These are phyloP conservation scores for Cephalophus harveyi DNA, from an alignment of 2,113 vertebrate species.

Conservation along the genomic window DNA sequence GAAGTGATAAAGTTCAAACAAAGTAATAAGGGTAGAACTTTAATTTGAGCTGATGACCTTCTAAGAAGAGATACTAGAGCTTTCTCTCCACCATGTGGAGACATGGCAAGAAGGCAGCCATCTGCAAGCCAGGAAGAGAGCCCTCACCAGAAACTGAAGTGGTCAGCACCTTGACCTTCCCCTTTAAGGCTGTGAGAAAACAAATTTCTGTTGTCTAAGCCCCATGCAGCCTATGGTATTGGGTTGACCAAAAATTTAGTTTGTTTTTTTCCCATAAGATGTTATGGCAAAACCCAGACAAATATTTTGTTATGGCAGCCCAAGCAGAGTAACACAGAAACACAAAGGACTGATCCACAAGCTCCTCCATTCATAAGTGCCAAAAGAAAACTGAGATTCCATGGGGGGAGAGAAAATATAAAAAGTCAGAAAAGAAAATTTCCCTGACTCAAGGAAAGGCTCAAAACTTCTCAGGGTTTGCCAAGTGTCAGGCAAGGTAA, in stretches of 20 bases:
- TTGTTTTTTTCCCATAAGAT: not conserved
- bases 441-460: not conserved
- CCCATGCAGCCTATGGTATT: not conserved
- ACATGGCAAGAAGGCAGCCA: not conserved
- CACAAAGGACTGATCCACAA: not conserved
- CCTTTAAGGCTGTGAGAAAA: not conserved
- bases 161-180: not conserved
- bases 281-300: not conserved
- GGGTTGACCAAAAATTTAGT: not conserved
- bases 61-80: not conserved
- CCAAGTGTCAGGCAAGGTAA: not conserved
- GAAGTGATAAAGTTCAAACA: not conserved
- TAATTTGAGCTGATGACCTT: not conserved
- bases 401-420: not conserved
- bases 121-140: not conserved
- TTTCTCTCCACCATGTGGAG: not conserved
- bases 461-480: not conserved
- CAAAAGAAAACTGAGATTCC: not conserved
- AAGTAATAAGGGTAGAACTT: not conserved
- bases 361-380: not conserved
- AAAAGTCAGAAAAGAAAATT: not conserved
- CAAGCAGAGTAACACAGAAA: not conserved
- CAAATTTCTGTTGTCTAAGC: not conserved
- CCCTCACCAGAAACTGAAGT: not conserved
- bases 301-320: not conserved